phyloP scores from a whole-genome alignment of 2,888 invertebrate species.

The Mimas tiliae region DNA sequence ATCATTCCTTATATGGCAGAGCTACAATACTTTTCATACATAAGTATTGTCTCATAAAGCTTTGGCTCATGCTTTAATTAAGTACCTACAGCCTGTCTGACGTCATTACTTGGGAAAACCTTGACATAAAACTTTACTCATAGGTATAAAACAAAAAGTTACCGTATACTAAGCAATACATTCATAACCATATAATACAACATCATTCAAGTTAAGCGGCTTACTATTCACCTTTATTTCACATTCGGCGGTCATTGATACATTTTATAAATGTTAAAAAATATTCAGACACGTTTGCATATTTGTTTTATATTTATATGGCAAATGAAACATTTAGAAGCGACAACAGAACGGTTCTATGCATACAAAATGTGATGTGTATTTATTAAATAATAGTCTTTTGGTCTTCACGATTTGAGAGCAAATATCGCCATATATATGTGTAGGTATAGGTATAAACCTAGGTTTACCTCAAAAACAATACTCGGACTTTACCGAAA shows the following conservation, averaged over 20 bases:
- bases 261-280: background rate
- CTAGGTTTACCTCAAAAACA: too few relatives aligned
- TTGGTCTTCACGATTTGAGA: background rate
- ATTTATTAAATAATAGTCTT: background rate
- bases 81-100: background rate
- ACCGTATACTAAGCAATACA: background rate
- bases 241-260: constrained; percentile 21
- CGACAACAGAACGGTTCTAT: background rate
- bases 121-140: background rate
- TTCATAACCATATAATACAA: background rate
- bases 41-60: background rate
- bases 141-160: background rate
- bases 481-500: too few relatives aligned
- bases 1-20: background rate
- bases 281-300: constrained; percentile 1
- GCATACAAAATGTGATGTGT: constrained; percentile 7
- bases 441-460: too few relatives aligned
- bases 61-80: background rate
- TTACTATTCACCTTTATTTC: constrained; percentile 21
- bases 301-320: constrained; percentile 1
- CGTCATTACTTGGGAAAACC: background rate
- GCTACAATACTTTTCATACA: background rate
- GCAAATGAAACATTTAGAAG: constrained; percentile 3
- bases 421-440: too few relatives aligned
- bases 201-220: constrained; percentile 16